Evolutionary conservation across 2,888 invertebrate species (phyloP).

Genomic region (Scrobipalpa costella): DNA sequence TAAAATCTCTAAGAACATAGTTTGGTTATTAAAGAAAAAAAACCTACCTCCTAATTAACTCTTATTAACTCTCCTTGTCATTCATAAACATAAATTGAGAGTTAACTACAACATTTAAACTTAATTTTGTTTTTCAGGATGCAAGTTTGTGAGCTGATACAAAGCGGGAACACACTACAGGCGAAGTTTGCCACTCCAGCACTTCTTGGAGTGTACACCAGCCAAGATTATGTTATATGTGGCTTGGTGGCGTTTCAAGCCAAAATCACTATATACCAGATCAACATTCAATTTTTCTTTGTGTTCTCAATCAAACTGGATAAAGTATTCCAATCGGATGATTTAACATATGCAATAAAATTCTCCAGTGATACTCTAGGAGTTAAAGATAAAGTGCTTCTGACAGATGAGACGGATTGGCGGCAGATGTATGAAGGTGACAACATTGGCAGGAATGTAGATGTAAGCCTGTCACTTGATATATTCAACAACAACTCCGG

Average conservation of each 20-base stretch:
- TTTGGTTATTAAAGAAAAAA: no score
- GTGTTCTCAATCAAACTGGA: constrained; percentile 7
- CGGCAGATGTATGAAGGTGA: constrained; percentile 16
- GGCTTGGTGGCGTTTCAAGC: constrained; percentile 9
- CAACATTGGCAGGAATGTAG: constrained; percentile 4
- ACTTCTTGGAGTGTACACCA: constrained; percentile 11
- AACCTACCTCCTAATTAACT: no score
- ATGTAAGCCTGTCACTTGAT: constrained; percentile 4
- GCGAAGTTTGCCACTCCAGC: constrained; percentile 9
- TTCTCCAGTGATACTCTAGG: constrained; percentile 1
- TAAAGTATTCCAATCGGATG: constrained; percentile 13
- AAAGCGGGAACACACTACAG: constrained; percentile 1
- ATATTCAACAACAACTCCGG: neutral
- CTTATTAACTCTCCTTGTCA: no score
- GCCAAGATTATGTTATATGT: constrained; percentile 8
- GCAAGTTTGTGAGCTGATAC: constrained; percentile 7
- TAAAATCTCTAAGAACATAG: neutral
- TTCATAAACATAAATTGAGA: no score
- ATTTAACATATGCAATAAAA: constrained; percentile 5
- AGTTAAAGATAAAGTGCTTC: neutral
- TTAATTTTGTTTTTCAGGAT: constrained; percentile 6
- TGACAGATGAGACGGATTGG: constrained; percentile 10
- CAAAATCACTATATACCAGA: constrained; percentile 12
- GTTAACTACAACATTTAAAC: neutral
- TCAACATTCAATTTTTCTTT: constrained; percentile 16